These are phyloP conservation scores for Phrynocephalus versicolor DNA, from an alignment of 2,113 vertebrate species.

Conservation along the genomic window DNA sequence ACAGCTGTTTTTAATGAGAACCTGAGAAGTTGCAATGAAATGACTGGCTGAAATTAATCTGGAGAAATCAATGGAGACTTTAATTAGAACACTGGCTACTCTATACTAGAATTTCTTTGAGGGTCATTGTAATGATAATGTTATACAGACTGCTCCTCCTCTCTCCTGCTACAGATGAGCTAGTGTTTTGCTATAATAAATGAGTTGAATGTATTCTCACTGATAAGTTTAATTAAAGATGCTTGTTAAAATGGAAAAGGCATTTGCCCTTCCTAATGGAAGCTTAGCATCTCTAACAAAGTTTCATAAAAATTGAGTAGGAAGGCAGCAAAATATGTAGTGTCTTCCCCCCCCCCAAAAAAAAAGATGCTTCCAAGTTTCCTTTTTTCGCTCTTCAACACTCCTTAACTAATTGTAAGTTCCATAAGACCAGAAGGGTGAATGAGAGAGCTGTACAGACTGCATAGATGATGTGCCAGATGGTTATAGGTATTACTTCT, in stretches of 20 bases:
- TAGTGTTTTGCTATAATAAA: conserved; percentile 67
- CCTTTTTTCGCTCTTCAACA: not conserved
- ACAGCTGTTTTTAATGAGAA: conserved; percentile 65
- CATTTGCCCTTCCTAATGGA: conserved; percentile 19
- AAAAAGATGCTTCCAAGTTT: not conserved
- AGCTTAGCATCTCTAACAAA: not conserved
- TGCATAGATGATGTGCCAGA: not conserved
- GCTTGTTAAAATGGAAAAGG: conserved; percentile 30
- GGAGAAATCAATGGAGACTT: conserved; percentile 76
- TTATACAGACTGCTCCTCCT: conserved; percentile 59
- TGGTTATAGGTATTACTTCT: not conserved
- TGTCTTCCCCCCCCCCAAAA: not conserved
- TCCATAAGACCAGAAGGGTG: not conserved
- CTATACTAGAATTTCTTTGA: conserved; percentile 65
- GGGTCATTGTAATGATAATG: conserved; percentile 58
- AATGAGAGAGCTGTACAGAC: not conserved
- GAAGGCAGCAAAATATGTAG: not conserved
- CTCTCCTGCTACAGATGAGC: conserved; percentile 65
- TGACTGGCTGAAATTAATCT: conserved; percentile 73
- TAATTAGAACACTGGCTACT: conserved; percentile 70
- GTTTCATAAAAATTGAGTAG: not conserved
- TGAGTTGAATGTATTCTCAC: conserved; percentile 63
- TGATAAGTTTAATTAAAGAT: conserved; percentile 71
- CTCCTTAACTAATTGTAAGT: not conserved
- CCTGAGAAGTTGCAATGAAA: conserved; percentile 61